Evolutionary conservation across 2,888 invertebrate genomes (phyloP).

Genomic region (Liopterus haemorrhoidalis): DNA sequence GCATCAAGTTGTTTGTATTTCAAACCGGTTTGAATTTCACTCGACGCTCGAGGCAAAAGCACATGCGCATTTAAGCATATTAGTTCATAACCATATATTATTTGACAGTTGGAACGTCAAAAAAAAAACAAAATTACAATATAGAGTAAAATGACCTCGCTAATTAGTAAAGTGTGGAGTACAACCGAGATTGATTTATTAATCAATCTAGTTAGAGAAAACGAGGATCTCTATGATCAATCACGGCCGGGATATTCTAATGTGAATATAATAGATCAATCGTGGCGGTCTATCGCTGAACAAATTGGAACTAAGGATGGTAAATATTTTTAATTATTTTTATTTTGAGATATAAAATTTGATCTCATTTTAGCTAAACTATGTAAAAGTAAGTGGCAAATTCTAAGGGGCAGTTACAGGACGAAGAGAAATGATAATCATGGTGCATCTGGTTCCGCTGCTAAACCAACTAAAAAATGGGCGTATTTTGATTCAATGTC

Average conservation of each 20-base stretch:
- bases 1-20: too few species aligned
- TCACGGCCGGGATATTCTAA: conserved; percentile 1
- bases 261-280: conserved; percentile 1
- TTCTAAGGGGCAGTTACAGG: neutral
- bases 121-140: too few species aligned
- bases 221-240: neutral
- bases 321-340: neutral
- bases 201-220: conserved; percentile 5
- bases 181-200: conserved; percentile 8
- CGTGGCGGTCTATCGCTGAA: neutral
- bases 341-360: neutral
- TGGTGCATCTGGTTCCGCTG: neutral
- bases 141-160: too few species aligned
- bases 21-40: too few species aligned
- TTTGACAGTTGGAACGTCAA: too few species aligned
- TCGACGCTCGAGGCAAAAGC: too few species aligned
- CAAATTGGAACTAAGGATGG: neutral
- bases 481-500: conserved; percentile 4
- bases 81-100: too few species aligned
- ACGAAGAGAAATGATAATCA: neutral
- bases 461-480: conserved; percentile 3
- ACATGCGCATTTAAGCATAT: too few species aligned
- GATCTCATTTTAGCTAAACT: neutral
- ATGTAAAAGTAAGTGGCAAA: conserved; percentile 8
- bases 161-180: too few species aligned